Conservation (phyloP, 2,113 vertebrate genomes). For the Lampris megalopsis region DNA sequence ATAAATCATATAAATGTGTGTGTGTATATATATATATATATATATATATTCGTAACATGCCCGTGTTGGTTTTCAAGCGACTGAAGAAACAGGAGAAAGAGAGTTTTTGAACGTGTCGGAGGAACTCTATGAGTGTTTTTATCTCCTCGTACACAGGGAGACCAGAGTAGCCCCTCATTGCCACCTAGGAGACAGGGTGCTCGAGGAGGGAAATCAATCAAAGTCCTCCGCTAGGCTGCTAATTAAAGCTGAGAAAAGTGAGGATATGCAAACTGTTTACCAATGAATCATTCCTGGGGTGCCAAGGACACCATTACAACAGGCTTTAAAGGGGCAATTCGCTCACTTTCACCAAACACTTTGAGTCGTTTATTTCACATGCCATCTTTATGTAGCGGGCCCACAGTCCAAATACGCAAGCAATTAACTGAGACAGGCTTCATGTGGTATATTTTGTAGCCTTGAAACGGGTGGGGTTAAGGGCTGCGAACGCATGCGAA, state of each 20-base stretch:
- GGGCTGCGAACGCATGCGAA: constrained; percentile 34
- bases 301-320: constrained; percentile 31
- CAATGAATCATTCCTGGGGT: constrained; percentile 44
- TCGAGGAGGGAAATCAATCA: constrained; percentile 61
- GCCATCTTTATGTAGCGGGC: not conserved
- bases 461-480: constrained; percentile 47
- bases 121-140: constrained; percentile 21
- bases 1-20: not conserved
- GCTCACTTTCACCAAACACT: constrained; percentile 15
- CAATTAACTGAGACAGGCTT: not conserved
- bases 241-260: constrained; percentile 67
- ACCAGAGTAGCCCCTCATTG: constrained; percentile 25
- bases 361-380: not conserved
- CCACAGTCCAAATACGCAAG: no score
- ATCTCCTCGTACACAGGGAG: constrained; percentile 32
- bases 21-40: constrained; percentile 1
- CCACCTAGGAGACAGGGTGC: constrained; percentile 34
- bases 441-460: constrained; percentile 32
- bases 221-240: constrained; percentile 49
- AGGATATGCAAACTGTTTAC: constrained; percentile 54
- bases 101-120: constrained; percentile 14
- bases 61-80: not conserved
- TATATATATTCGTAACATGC: no score
- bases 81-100: not conserved
- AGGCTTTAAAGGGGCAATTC: constrained; percentile 28